Evolutionary conservation across 2,113 vertebrate species (phyloP).

Genomic region (Microtus montanus): DNA sequence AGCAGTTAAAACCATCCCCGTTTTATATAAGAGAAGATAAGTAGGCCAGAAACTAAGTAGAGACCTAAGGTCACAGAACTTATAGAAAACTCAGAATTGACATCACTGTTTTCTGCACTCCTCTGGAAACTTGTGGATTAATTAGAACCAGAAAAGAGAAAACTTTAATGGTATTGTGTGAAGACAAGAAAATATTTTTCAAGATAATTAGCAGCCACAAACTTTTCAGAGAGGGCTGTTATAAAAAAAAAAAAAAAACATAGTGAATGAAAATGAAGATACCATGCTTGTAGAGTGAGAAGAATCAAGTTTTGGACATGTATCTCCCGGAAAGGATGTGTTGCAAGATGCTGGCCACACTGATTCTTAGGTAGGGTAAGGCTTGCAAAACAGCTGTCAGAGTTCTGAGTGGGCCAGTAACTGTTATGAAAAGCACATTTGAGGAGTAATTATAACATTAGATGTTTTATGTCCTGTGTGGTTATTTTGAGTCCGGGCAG

Average conservation of each 20-base stretch:
- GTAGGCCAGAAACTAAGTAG: neutral
- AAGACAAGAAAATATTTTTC: neutral
- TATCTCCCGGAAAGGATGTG: neutral
- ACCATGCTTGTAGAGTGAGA: neutral
- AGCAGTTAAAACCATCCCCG: neutral
- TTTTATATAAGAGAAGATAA: neutral
- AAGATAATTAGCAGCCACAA: slow-evolving; percentile 8
- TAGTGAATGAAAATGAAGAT: slow-evolving; percentile 28
- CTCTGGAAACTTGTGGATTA: neutral
- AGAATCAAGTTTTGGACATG: neutral
- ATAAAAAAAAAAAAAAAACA: neutral
- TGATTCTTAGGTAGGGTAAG: neutral
- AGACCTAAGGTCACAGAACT: neutral
- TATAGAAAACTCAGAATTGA: neutral
- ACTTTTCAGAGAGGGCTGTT: neutral
- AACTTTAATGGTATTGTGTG: neutral
- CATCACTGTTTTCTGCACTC: neutral
- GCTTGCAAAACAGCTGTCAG: neutral
- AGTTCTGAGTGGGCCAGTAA: neutral
- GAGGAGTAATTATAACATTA: neutral
- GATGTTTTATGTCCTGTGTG: neutral
- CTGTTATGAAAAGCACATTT: neutral
- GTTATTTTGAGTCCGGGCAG: no score
- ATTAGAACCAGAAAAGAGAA: slow-evolving; percentile 10
- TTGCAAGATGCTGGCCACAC: neutral